phyloP scores from a whole-genome alignment of 2,113 vertebrate species.

The Perca flavescens region DNA sequence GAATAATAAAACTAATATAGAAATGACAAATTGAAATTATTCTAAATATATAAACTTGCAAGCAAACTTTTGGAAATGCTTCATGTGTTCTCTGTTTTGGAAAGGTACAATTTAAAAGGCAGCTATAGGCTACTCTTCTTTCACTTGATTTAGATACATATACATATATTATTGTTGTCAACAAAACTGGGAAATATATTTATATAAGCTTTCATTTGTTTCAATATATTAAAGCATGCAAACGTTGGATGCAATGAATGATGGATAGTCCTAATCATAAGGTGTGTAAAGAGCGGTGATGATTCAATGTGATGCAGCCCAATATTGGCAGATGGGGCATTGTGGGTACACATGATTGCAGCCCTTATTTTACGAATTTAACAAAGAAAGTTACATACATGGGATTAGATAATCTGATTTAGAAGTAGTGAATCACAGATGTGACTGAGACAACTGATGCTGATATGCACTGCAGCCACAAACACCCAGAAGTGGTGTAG shows the following conservation, averaged over 20 bases:
- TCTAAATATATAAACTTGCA: background rate
- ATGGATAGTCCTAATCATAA: background rate
- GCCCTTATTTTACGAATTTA: background rate
- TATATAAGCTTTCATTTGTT: background rate
- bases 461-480: background rate
- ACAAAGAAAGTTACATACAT: too few species aligned
- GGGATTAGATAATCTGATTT: background rate
- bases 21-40: background rate
- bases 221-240: background rate
- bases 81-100: background rate
- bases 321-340: background rate
- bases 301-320: background rate
- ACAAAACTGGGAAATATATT: background rate
- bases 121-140: too few species aligned
- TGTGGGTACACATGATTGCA: background rate
- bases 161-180: background rate
- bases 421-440: background rate
- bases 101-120: background rate
- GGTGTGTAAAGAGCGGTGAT: background rate
- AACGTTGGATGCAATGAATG: background rate
- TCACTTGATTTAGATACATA: background rate
- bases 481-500: background rate
- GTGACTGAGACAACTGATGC: background rate
- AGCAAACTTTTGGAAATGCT: background rate
- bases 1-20: background rate